These are phyloP conservation scores for Macrostomum lignano DNA, from an alignment of 1,140 invertebrate species.

Conservation along the genomic window DNA sequence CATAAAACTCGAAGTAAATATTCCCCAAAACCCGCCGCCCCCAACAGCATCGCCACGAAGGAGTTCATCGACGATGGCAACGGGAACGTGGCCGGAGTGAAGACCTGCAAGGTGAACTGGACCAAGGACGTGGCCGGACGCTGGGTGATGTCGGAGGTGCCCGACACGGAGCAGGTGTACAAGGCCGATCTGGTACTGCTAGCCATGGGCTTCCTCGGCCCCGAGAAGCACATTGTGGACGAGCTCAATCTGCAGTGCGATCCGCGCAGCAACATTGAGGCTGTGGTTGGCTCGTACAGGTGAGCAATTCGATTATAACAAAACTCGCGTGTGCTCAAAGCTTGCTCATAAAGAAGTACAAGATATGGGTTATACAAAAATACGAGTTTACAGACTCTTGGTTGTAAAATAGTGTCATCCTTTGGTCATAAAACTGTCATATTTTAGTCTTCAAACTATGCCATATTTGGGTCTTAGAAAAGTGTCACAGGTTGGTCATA, in stretches of 20 bases:
- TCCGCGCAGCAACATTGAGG: constrained; percentile 65
- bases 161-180: constrained; percentile 34
- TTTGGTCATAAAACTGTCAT: too few relatives aligned
- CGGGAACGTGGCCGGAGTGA: constrained; percentile 58
- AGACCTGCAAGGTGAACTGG: constrained; percentile 68
- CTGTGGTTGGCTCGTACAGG: constrained; percentile 44
- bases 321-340: too few relatives aligned
- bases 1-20: too few relatives aligned
- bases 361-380: too few relatives aligned
- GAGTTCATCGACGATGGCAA: constrained; percentile 70
- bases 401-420: too few relatives aligned
- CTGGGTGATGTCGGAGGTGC: constrained; percentile 71
- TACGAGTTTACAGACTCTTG: too few relatives aligned
- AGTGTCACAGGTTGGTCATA: too few relatives aligned
- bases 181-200: constrained; percentile 68
- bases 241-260: constrained; percentile 53
- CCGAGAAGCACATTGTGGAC: constrained; percentile 56
- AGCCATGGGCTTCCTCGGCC: constrained; percentile 93
- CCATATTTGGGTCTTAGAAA: too few relatives aligned
- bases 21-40: too few relatives aligned
- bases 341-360: too few relatives aligned
- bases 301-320: too few relatives aligned
- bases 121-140: constrained; percentile 48
- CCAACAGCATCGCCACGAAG: constrained; percentile 22
- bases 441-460: too few relatives aligned